Base-by-base conservation (phyloP, 2,888 invertebrate genomes). In the Steinernema carpocapsae region DNA sequence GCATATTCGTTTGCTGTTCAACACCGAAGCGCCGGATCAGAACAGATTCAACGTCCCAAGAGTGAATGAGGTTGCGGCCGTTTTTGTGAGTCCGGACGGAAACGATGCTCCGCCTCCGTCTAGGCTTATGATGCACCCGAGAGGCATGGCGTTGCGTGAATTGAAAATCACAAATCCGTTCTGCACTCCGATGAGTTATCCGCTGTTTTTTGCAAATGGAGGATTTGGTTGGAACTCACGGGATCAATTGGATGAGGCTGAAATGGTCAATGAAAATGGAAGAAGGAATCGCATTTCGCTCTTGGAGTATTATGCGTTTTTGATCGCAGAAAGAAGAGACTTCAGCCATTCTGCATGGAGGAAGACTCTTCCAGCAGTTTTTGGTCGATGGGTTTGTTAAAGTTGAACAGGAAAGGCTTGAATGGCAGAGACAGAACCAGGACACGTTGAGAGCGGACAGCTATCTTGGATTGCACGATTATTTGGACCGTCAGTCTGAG, bases 161-260 rank as follows among this genome's bases (percentile, higher is more conserved):
- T n/a, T n/a, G n/a, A n/a, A n/a, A n/a, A n/a, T n/a, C n/a, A n/a
- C n/a, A n/a, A n/a, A n/a, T n/a, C n/a, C n/a, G n/a, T n/a, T n/a
- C n/a, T n/a, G n/a, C n/a, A n/a, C n/a, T n/a, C n/a, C n/a, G n/a
- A n/a, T n/a, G n/a, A n/a, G n/a, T n/a, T n/a, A n/a, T n/a, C 87
- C 87, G 3, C 0, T 88, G 0, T 83, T 88, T 14, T 88, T 87
- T 75, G 76, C 83, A 72, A 26, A 72, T 43, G 80, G 77, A 14
- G 74, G 56, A 22, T 77, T 76, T 76, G 80, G 82, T 70, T 82
- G 70, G 77, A 59, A 64, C 72, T 52, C 73, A 75, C 32, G 71
- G 77, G 43, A 70, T 45, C 10, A 43, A 48, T 46, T 56, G 59
- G 42, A 76, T 76, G 70, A 52, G 64, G n/a, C 32, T 45, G 37